Percentiles rank a stretch among this genome's conserved stretches.
These are phyloP conservation scores for Zaprionus nigranus DNA, from an alignment of 1,140 invertebrate species.

Conservation along the genomic window DNA sequence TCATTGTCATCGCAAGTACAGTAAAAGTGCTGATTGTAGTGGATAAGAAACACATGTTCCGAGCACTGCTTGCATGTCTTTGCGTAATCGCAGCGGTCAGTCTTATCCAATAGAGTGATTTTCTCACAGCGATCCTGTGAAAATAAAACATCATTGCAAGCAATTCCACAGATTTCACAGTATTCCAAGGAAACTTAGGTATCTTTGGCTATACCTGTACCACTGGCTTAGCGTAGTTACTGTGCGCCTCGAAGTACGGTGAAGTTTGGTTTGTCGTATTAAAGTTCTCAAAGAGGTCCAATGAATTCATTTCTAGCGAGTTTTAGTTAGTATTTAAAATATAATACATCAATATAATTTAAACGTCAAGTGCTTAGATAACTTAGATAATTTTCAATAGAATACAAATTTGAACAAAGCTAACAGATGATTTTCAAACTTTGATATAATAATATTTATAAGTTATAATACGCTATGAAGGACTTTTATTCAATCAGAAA, in stretches of 20 bases:
- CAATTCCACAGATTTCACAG: too few relatives aligned
- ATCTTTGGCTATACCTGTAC: neutral
- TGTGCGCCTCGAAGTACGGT: slow-evolving; percentile 21
- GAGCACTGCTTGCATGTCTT: neutral
- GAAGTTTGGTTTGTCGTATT: slow-evolving; percentile 44
- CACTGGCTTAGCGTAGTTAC: slow-evolving; percentile 26
- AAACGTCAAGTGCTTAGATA: neutral
- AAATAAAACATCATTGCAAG: too few relatives aligned
- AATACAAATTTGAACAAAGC: too few relatives aligned
- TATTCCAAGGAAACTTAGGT: neutral
- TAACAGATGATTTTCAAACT: too few relatives aligned
- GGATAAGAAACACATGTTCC: neutral
- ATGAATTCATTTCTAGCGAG: slow-evolving; percentile 16
- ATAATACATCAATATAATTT: neutral
- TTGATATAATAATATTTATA: too few relatives aligned
- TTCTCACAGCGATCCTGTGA: slow-evolving; percentile 28
- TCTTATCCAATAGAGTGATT: neutral
- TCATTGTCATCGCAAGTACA: slow-evolving; percentile 24
- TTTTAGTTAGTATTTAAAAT: neutral
- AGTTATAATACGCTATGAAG: too few relatives aligned
- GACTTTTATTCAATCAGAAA: neutral
- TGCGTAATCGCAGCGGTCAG: slow-evolving; percentile 26
- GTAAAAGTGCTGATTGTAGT: slow-evolving; percentile 35
- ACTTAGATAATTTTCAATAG: too few relatives aligned
- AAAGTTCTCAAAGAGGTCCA: slow-evolving; percentile 30